Conservation (phyloP, 2,888 invertebrate species). For the Brenthis daphne region DNA sequence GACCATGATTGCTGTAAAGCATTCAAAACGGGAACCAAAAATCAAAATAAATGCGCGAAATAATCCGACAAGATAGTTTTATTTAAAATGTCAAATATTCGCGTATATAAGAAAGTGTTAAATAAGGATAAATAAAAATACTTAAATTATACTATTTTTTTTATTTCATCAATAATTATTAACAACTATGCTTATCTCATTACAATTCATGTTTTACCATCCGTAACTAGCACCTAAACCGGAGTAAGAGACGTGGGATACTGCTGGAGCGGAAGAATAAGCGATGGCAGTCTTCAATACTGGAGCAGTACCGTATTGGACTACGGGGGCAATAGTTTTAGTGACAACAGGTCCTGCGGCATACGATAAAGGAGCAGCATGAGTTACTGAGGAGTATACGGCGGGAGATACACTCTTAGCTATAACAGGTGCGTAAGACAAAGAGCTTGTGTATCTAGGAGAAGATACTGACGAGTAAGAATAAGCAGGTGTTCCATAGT, state of each 20-base stretch:
- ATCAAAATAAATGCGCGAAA: too few species aligned
- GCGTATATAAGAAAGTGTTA: too few species aligned
- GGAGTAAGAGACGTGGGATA: constrained; percentile 84
- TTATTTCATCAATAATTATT: too few species aligned
- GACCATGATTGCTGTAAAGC: too few species aligned
- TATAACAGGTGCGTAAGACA: constrained; percentile 31
- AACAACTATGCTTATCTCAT: not conserved
- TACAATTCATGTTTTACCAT: constrained; percentile 51
- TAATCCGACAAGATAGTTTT: too few species aligned
- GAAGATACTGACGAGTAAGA: not conserved
- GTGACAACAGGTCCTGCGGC: constrained; percentile 41
- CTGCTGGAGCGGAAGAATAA: constrained; percentile 81
- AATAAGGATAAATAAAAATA: too few species aligned
- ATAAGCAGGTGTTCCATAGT: constrained; percentile 34
- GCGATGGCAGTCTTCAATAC: constrained; percentile 80
- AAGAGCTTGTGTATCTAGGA: not conserved
- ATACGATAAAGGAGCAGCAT: constrained; percentile 50
- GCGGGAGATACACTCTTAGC: constrained; percentile 78
- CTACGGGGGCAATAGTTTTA: constrained; percentile 45
- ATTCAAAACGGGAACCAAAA: too few species aligned
- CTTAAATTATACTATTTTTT: too few species aligned
- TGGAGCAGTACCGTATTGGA: constrained; percentile 61
- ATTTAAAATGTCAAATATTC: too few species aligned
- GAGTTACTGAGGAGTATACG: constrained; percentile 57
- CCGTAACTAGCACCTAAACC: constrained; percentile 78